Evolutionary conservation across 2,888 invertebrate genomes (phyloP).

Genomic region (Blomia tropicalis): DNA sequence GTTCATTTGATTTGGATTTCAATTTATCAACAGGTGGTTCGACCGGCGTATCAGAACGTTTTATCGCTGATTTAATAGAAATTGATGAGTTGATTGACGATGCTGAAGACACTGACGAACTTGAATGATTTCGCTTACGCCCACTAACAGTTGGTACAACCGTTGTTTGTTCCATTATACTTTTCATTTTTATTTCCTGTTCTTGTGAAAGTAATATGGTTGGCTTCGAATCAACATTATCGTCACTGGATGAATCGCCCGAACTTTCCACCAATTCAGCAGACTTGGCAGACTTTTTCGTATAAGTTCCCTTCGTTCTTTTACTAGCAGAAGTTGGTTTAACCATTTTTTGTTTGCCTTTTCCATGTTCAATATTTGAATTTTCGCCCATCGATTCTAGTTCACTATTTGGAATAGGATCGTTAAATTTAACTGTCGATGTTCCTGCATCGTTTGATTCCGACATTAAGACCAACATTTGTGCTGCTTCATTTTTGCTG

Average conservation of each 20-base stretch:
- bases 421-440: not conserved
- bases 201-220: not conserved
- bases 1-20: not conserved
- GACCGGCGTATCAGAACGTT: not conserved
- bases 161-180: not conserved
- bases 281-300: slow-evolving; percentile 18
- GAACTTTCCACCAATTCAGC: slow-evolving; percentile 21
- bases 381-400: not conserved
- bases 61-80: not conserved
- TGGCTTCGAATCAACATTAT: not conserved
- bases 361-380: not conserved
- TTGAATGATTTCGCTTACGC: not conserved
- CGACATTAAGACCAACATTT: slow-evolving; percentile 15
- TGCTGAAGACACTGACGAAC: slow-evolving; percentile 1
- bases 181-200: not conserved
- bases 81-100: not conserved
- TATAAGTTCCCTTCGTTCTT: not conserved
- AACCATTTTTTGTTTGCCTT: not conserved
- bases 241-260: slow-evolving; percentile 8
- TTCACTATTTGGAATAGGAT: not conserved
- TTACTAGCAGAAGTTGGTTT: not conserved
- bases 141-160: not conserved
- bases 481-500: slow-evolving; percentile 20
- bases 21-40: not conserved
- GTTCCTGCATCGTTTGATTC: slow-evolving; percentile 5